Evolutionary conservation across 2,797 vertebrate species (phyloP), one percentile per base, ranked within the genome.

Genomic region (Buphagus erythrorhynchus): DNA sequence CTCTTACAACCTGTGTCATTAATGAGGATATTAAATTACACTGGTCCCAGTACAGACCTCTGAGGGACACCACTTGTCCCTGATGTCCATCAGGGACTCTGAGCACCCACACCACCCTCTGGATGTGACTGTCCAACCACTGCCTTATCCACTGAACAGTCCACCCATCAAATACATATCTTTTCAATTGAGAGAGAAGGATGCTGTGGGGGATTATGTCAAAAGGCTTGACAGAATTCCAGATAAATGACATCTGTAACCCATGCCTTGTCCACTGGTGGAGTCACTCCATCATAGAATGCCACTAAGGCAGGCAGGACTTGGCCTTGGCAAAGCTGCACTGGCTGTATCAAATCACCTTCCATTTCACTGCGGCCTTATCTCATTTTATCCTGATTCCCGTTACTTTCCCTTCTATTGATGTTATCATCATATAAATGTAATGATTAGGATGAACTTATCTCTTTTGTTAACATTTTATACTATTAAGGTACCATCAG

Each of bases 331-430:
- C 46, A 11, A 40, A 65, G 15, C 51, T 45, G 33, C 1, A 1
- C 33, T 46, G 10, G 13, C 31, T 77, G 25, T 46, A 40, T 52
- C 0, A 0, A 71, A 65, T 51, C 29, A n/a, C 18, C 10, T 40
- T 52, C 21, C 10, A 11, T 11, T 68, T 46, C 3, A 5, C 10
- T 1, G 0, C 46, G 38, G 13, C 10, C 5, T 40, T 46, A 28
- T 36, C 7, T 66, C 17, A 5, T 35, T 92, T 93, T 87, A 52
- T n/a, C 22, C 7, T 51, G 13, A 18, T 73, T 72, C 7, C 22
- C 11, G 33, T 63, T 59, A 33, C 13, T 79, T 94, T 90, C 33
- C n/a, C 5, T 62, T 73, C n/a, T 31, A 3, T 24, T 81, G 38
- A 48, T 45, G 22, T 69, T 81, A 22, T 80, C 1, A 2, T 46